Evolutionary conservation across 2,888 invertebrate genomes (phyloP), one percentile per base, ranked within the genome.

Genomic region (Spatulosminthurus flaviceps): DNA sequence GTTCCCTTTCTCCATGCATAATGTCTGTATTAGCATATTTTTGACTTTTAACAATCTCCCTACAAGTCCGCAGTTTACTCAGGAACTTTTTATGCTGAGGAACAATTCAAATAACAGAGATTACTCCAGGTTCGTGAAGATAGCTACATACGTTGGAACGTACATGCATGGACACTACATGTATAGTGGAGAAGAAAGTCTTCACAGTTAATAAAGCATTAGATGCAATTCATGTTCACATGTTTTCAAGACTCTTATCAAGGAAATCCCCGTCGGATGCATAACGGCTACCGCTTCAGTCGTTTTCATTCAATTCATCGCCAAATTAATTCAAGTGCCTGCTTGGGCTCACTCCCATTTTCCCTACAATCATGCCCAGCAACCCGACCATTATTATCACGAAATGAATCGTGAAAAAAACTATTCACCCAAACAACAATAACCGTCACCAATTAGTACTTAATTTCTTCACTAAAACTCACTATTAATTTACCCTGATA

Each of bases 241-340:
- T 51, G n/a, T 51, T 51, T 51, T 21, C n/a, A 21, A 42, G 71
- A 42, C 71, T 71, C 71, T 71, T 71, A 71, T 71, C 42, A 71
- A 71, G 43, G 60, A 73, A 73, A 73, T 60, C 51, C 60, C 26
- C 28, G 28, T 22, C 51, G 11, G 26, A 26, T 9, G 21, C 41
- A 21, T 7, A 26, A 43, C 51, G 19, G 28, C 60, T 19, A 24
- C 28, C 42, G 51, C 43, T 51, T 73, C 73, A 26, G 19, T 71
- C 43, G 42, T 60, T 73, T 73, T 73, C 73, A 73, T 60, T 73
- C 73, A 73, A 73, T 60, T 73, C 73, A 73, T 73, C 73, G 73
- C 73, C 60, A 73, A 73, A 73, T 73, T 73, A 73, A 73, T 73
- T 73, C 73, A 73, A 73, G 73, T 73, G 73, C 60, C 73, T 60